Evolutionary conservation across 2,113 vertebrate species (phyloP), one percentile per base, ranked within the genome.

Genomic region (Formicarius rufipectus): DNA sequence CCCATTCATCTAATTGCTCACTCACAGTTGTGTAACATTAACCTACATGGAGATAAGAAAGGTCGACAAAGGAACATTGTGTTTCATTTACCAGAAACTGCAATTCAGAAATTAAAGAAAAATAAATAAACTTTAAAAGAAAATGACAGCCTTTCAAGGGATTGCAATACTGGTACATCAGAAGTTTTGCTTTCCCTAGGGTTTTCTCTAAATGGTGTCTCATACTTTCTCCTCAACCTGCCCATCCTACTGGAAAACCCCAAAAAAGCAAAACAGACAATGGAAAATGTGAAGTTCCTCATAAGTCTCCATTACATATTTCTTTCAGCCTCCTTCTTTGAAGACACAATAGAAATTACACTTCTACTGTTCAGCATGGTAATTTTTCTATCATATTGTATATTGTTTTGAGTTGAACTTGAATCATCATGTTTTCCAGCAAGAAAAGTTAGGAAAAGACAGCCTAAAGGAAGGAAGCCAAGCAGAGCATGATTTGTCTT

Each of bases 261-360:
- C 45, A 63, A 20, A 2, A 55, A 69, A 91, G 66, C 25, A 52
- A 82, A 39, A 3, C 9, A 69, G 33, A 55, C 10, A 64, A 47
- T 39, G 14, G 40, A 82, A 85, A 92, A 78, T 21, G 11, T 37
- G 35, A 33, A 71, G 31, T 33, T 74, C 23, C 19, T 78, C 27
- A 55, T 14, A 25, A 0, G 2, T 39, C 12, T 79, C 40, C 18
- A 15, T 21, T 35, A 44, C 0, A 0, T 40, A 56, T 73, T 78
- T 37, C 21, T 92, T 84, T 16, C 49, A n/a, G 16, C 37, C 5
- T 78, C 17, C 4, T 37, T 53, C 28, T 64, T 58, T 55, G 66
- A 67, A 71, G 31, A n/a, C 17, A 15, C 2, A 45, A 37, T 4
- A 18, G 47, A 69, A 67, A 74, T 50, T 28, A 27, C 10, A 49